phyloP scores from a whole-genome alignment of 2,113 vertebrate species.

The Nycticebus coucang region DNA sequence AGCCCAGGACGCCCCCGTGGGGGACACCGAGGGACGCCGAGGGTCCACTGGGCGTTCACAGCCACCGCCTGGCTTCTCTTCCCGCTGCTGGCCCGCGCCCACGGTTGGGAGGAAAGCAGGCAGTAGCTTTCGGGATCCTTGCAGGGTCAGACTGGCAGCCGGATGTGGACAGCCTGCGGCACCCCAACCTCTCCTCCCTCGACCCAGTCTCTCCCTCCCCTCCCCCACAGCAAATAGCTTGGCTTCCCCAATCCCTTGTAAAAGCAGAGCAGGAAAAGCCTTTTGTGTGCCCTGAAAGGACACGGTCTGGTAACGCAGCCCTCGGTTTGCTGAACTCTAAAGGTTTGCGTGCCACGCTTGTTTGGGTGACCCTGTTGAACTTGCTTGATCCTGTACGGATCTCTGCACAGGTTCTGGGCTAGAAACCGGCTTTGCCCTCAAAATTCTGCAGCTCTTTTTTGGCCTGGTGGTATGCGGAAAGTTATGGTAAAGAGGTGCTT shows the following conservation, averaged over 20 bases:
- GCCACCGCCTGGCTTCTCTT: accelerated
- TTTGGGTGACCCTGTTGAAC: neutral
- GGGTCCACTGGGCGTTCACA: accelerated
- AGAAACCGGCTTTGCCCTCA: neutral
- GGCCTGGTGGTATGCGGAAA: neutral
- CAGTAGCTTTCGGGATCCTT: neutral
- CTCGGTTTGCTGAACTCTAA: neutral
- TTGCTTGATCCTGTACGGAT: neutral
- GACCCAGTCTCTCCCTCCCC: neutral
- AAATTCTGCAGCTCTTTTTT: neutral
- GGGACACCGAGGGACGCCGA: accelerated
- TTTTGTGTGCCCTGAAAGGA: conserved; percentile 8
- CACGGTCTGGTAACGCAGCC: neutral
- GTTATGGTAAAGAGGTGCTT: neutral
- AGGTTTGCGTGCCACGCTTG: neutral
- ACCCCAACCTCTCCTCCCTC: neutral
- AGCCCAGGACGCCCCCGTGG: neutral
- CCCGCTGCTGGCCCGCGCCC: neutral
- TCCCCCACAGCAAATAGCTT: neutral
- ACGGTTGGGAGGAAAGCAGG: accelerated
- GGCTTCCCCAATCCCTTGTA: neutral
- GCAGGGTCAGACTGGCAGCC: neutral
- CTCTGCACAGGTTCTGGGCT: neutral
- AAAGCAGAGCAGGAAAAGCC: conserved; percentile 35
- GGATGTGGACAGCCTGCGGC: neutral